phyloP scores from a whole-genome alignment of 2,797 vertebrate species.

The Bryconaethiops microstoma region DNA sequence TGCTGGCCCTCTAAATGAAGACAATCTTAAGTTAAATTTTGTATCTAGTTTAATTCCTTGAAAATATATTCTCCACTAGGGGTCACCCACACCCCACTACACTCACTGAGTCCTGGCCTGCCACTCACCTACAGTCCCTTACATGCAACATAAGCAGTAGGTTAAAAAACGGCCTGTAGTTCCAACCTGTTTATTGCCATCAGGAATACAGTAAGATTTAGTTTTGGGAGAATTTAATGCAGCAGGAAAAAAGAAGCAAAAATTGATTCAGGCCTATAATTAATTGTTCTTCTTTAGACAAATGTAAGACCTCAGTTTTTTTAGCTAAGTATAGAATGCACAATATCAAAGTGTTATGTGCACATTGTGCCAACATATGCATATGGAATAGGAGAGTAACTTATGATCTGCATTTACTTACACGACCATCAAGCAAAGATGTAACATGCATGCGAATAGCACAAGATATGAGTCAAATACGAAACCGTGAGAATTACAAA shows the following conservation, averaged over 20 bases:
- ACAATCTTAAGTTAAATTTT: too few relatives aligned
- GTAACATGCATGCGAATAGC: too few relatives aligned
- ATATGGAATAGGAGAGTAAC: not conserved
- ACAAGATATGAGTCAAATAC: not conserved
- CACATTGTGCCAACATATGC: too few relatives aligned
- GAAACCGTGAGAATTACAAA: not conserved
- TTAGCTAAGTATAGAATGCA: not conserved
- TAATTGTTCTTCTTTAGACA: not conserved
- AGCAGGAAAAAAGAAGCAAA: not conserved
- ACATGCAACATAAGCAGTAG: not conserved
- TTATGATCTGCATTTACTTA: not conserved
- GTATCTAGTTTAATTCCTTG: not conserved
- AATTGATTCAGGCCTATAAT: not conserved
- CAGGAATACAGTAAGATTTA: not conserved
- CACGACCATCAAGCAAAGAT: not conserved
- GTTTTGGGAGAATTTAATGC: not conserved
- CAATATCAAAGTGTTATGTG: not conserved
- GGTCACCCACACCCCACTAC: slow-evolving; percentile 22
- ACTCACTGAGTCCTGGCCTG: not conserved
- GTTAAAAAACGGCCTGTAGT: not conserved
- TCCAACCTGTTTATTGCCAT: not conserved
- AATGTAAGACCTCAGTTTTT: not conserved
- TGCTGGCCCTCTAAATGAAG: too few relatives aligned
- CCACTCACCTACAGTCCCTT: not conserved
- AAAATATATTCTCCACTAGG: slow-evolving; percentile 17